Evolutionary conservation across 92 coral and sea anemone species (phyloP).

Genomic region (Epizoanthus stellaris): DNA sequence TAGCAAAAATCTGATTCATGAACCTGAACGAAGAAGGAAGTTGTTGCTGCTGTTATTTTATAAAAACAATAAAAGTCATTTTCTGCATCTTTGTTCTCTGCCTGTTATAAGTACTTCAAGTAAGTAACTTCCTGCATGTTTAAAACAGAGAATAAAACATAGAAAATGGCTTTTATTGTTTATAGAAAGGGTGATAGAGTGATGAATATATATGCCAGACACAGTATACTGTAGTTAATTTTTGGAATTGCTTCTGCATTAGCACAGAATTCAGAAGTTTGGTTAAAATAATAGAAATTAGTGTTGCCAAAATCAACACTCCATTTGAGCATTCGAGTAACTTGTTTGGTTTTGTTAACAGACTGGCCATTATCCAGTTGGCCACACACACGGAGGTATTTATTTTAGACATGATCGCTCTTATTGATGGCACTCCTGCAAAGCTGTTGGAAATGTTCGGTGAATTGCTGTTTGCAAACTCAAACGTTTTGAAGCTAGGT

Average conservation of each 20-base stretch:
- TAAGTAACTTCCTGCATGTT: too few relatives aligned
- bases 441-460: conserved; percentile 73
- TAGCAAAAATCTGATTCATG: too few relatives aligned
- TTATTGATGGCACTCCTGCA: conserved; percentile 66
- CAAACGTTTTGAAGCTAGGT: conserved; percentile 88
- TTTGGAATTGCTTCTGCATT: neutral
- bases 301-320: neutral
- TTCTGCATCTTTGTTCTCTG: too few relatives aligned
- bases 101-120: too few relatives aligned
- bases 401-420: conserved; percentile 86
- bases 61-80: too few relatives aligned
- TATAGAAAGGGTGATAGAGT: neutral
- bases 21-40: too few relatives aligned
- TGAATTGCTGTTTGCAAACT: conserved; percentile 78
- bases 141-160: too few relatives aligned
- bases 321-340: neutral
- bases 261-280: too few relatives aligned
- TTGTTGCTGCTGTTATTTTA: too few relatives aligned
- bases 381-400: conserved; percentile 82
- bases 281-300: too few relatives aligned
- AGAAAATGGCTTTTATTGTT: too few relatives aligned
- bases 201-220: neutral
- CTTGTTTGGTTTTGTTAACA: conserved; percentile 14
- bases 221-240: neutral
- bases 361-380: conserved; percentile 92